Base-by-base conservation (phyloP, 2,797 vertebrate species). In the Leptoclinus maculatus region DNA sequence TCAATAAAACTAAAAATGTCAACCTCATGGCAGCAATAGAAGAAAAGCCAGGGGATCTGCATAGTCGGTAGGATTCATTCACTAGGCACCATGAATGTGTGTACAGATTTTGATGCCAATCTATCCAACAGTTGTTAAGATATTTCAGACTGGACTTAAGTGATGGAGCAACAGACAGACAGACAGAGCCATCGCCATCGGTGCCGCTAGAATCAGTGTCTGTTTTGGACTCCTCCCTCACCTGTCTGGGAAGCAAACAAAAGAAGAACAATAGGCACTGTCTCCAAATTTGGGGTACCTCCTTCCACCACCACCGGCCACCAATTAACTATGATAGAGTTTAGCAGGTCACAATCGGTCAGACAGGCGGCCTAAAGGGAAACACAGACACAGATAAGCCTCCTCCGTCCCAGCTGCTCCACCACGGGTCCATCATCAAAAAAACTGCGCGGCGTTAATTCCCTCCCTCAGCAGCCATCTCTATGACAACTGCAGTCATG, bases 261-360 rank as follows among this genome's bases (percentile, higher is more conserved):
- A 82, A 77, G 54, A 62, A 54, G 66, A 80, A 75, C 66, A 81
- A 69, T 47, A 23, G 41, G 45, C 72, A 56, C 36, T 2, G 29
- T 85, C 68, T 68, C 57, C 47, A 6, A 32, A 79, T 86, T 71
- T 54, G 27, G 66, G 60, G 41, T 74, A 13, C 65, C 74, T 64
- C 69, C 66, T 41, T 71, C 29, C 29, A 32, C 77, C 38, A 72
- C 74, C 41, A 71, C 43, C 21, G 66, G 74, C 62, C 79, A 78
- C 82, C 90, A 92, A 91, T 94, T 93, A 90, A 78, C 75, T 81
- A 38, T 81, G 82, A 92, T 90, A 86, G 85, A 91, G 75, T 79
- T 83, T 78, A 89, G 82, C 86, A 60, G 91, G 87, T 91, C 84
- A 80, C 75, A 76, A 79, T 87, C 72, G 76, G 82, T 82, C 84